These are phyloP conservation scores for Hyperoplus immaculatus DNA, from an alignment of 2,797 vertebrate species.

Conservation along the genomic window DNA sequence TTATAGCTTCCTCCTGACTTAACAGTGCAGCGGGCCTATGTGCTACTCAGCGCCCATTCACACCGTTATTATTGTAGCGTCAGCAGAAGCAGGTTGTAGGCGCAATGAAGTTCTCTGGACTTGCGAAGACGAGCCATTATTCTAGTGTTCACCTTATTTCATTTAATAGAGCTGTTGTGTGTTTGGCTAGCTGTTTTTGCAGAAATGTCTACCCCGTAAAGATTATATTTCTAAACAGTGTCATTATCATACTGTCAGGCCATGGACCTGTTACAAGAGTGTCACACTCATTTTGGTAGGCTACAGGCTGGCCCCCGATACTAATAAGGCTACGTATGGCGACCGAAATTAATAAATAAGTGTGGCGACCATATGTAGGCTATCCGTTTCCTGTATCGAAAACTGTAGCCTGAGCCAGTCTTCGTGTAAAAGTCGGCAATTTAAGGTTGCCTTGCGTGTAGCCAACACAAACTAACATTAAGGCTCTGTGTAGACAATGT, in stretches of 20 bases:
- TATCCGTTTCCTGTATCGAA: conserved; percentile 8
- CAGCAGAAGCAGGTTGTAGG: neutral
- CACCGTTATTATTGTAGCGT: neutral
- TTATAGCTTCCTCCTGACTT: conserved; percentile 46
- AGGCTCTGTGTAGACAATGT: neutral
- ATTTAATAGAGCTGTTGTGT: neutral
- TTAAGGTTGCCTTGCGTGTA: neutral
- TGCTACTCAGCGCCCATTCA: neutral
- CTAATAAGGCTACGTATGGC: no score
- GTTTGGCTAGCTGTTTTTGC: neutral
- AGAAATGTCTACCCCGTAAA: neutral
- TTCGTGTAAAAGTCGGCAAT: neutral
- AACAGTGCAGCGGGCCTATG: conserved; percentile 47
- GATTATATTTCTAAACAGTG: neutral
- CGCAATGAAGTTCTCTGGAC: neutral
- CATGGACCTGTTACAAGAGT: no score
- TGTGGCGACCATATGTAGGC: neutral
- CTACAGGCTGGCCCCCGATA: no score
- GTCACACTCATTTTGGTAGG: no score
- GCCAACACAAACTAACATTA: neutral
- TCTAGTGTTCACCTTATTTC: neutral
- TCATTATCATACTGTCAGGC: neutral
- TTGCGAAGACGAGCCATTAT: neutral
- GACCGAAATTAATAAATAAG: neutral
- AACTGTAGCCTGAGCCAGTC: conserved; percentile 13